Conservation (phyloP, 2,797 vertebrate species). For the Rhodeus uyekii region DNA sequence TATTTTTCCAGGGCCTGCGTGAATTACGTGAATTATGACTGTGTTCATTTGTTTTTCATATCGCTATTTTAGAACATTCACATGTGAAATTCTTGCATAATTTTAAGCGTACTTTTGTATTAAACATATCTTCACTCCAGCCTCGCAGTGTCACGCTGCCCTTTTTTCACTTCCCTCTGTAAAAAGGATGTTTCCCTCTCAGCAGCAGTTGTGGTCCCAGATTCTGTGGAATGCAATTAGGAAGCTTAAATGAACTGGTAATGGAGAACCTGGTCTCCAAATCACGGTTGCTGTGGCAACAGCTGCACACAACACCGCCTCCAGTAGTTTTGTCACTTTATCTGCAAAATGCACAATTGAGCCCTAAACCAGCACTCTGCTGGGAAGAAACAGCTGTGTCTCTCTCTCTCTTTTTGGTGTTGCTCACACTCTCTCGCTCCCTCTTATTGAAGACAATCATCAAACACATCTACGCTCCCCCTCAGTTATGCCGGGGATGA, state of each 20-base stretch:
- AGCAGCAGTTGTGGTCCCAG: slow-evolving; percentile 91
- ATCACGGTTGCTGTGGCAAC: slow-evolving; percentile 98
- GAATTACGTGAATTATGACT: neutral
- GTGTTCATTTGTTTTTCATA: neutral
- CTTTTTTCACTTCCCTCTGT: slow-evolving; percentile 28
- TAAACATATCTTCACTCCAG: slow-evolving; percentile 20
- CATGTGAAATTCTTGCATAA: neutral
- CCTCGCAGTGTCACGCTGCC: slow-evolving; percentile 32
- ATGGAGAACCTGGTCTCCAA: slow-evolving; percentile 98
- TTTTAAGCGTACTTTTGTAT: neutral
- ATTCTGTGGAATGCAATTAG: slow-evolving; percentile 99
- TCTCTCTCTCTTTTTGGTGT: slow-evolving; percentile 31
- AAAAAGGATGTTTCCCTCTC: slow-evolving; percentile 71
- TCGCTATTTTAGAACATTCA: neutral
- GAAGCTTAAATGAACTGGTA: slow-evolving; percentile 99
- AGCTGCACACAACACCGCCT: slow-evolving; percentile 95
- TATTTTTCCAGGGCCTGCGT: neutral
- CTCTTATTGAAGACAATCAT: slow-evolving; percentile 47
- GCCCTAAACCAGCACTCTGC: slow-evolving; percentile 93
- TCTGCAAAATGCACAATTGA: slow-evolving; percentile 99
- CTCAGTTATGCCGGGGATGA: slow-evolving; percentile 68
- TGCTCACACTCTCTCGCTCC: slow-evolving; percentile 4
- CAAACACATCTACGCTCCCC: slow-evolving; percentile 78
- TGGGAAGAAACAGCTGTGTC: slow-evolving; percentile 57
- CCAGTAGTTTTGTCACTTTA: slow-evolving; percentile 99